These are phyloP conservation scores for Drosophila gunungcola DNA, from an alignment of 1,140 invertebrate genomes.

Conservation along the genomic window DNA sequence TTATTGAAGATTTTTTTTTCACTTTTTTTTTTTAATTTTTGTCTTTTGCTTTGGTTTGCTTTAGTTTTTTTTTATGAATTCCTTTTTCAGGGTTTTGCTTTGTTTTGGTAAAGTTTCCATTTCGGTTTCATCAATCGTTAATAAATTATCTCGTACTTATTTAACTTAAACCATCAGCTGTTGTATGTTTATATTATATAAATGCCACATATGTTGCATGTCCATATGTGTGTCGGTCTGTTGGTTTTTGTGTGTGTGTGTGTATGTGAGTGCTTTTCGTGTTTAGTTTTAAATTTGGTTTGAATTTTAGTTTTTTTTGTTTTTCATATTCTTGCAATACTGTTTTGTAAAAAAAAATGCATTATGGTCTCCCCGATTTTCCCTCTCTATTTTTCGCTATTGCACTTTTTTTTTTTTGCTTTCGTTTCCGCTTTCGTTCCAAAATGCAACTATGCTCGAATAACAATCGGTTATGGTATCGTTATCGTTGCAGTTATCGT, in stretches of 20 bases:
- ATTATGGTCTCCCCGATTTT: constrained; percentile 25
- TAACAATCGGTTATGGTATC: constrained; percentile 19
- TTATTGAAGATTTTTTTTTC: constrained; percentile 82
- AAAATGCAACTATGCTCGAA: constrained; percentile 7
- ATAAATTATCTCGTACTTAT: constrained; percentile 78
- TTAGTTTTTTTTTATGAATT: constrained; percentile 54
- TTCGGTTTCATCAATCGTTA: constrained; percentile 65
- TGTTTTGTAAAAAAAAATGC: constrained; percentile 56
- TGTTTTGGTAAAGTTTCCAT: constrained; percentile 39
- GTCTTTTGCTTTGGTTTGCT: constrained; percentile 42
- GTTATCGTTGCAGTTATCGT: constrained; percentile 16
- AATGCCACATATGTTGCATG: constrained; percentile 68
- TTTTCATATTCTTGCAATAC: constrained; percentile 57
- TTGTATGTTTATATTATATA: constrained; percentile 63
- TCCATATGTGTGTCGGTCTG: constrained; percentile 46
- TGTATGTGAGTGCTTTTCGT: constrained; percentile 34
- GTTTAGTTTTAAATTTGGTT: constrained; percentile 29
- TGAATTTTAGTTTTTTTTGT: constrained; percentile 17
- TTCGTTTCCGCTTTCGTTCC: constrained; percentile 8
- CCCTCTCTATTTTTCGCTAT: constrained; percentile 10
- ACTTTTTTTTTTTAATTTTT: constrained; percentile 59
- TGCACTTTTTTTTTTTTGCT: constrained; percentile 5
- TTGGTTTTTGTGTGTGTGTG: constrained; percentile 38
- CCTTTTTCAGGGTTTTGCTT: constrained; percentile 25
- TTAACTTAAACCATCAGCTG: constrained; percentile 76